A percentile compares a stretch with the other conserved stretches of the same genome.
Conservation (phyloP, 2,113 vertebrate species). For the Apteryx owenii region DNA sequence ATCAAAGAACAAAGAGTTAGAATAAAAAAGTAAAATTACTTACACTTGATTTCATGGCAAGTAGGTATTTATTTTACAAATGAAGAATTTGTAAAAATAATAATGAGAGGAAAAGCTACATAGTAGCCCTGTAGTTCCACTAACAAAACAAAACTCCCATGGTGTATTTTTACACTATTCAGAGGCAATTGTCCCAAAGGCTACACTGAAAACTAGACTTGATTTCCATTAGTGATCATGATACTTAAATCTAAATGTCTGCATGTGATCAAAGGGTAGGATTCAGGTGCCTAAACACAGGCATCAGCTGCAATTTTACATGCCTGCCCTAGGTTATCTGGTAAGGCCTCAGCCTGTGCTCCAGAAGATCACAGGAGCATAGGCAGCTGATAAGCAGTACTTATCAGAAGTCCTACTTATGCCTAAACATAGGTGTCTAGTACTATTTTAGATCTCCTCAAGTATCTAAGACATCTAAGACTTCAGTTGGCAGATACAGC, state of each 20-base stretch:
- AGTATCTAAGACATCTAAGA: background rate
- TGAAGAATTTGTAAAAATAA: background rate
- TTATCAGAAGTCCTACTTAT: background rate
- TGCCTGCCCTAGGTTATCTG: background rate
- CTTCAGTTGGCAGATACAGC: background rate
- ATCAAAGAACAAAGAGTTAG: background rate
- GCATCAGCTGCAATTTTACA: background rate
- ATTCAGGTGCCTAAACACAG: background rate
- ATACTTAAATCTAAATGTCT: background rate
- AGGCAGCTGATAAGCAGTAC: background rate
- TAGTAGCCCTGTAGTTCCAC: background rate
- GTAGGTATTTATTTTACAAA: background rate
- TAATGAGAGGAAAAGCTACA: background rate
- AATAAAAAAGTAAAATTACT: background rate
- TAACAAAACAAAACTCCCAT: background rate
- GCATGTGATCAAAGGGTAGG: background rate
- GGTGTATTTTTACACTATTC: background rate
- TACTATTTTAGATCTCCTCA: background rate
- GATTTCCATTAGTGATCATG: background rate
- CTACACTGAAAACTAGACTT: background rate
- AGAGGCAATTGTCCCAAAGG: background rate
- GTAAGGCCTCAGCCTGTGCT: background rate
- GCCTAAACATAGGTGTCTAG: background rate
- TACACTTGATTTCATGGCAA: background rate
- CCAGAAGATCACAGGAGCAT: background rate